These are phyloP conservation scores for Malurus elegans DNA, from an alignment of 2,113 vertebrate genomes.

Conservation along the genomic window DNA sequence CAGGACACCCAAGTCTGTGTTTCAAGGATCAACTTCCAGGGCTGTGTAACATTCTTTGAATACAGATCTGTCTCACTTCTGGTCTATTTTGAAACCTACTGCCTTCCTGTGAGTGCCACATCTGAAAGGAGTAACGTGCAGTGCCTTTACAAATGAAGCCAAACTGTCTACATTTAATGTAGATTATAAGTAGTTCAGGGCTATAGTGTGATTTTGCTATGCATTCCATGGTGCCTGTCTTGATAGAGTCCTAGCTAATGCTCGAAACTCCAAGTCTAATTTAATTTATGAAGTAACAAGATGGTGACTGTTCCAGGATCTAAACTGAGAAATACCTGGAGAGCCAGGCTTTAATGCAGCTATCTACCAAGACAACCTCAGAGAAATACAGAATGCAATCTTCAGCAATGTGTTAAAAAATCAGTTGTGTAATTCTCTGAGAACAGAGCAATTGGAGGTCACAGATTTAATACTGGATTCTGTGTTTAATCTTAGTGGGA, in stretches of 20 bases:
- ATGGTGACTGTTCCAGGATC: not conserved
- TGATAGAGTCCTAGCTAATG: not conserved
- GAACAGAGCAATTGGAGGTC: not conserved
- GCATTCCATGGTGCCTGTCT: not conserved
- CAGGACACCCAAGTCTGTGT: not conserved
- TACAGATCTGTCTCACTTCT: not conserved
- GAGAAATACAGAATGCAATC: not conserved
- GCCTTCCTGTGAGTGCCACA: not conserved
- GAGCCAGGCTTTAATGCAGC: not conserved
- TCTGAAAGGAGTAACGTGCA: not conserved
- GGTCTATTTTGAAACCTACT: not conserved
- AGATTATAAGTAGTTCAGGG: not conserved
- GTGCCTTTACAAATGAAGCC: not conserved
- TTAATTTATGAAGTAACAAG: not conserved
- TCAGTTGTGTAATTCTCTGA: not conserved
- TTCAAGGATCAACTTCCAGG: not conserved
- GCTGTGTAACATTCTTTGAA: not conserved
- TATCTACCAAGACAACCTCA: not conserved
- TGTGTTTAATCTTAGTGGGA: slow-evolving; percentile 17
- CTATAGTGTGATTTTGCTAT: not conserved
- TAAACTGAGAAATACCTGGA: not conserved
- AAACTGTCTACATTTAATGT: not conserved
- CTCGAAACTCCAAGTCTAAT: not conserved
- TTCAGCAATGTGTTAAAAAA: not conserved
- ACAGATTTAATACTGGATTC: not conserved